phyloP scores from a whole-genome alignment of 1,140 invertebrate species.

The Trichomalopsis sarcophagae region DNA sequence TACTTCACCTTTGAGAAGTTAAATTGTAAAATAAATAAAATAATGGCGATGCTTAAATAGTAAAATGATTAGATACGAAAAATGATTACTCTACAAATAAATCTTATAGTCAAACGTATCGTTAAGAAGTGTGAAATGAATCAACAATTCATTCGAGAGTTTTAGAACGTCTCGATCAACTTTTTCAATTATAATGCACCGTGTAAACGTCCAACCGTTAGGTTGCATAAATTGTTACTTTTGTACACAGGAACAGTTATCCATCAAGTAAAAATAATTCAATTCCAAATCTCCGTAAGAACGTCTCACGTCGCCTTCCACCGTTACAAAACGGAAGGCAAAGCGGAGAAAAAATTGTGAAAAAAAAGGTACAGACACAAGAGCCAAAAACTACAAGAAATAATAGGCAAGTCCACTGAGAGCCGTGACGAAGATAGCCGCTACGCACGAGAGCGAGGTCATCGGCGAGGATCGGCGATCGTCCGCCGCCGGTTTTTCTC shows the following conservation, averaged over 20 bases:
- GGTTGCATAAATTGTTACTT: too few relatives aligned
- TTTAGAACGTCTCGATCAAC: not conserved
- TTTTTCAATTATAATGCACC: too few relatives aligned
- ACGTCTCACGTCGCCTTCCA: not conserved
- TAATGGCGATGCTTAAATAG: not conserved
- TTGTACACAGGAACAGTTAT: too few relatives aligned
- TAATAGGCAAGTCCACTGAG: slow-evolving; percentile 57
- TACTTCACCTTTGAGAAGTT: not conserved
- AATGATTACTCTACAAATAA: not conserved
- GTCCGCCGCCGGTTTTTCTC: not conserved
- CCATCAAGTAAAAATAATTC: not conserved
- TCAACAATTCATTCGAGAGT: not conserved
- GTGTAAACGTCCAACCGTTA: too few relatives aligned
- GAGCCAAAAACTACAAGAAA: slow-evolving; percentile 42
- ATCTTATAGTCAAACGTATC: not conserved
- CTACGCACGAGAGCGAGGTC: slow-evolving; percentile 54
- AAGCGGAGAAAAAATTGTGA: not conserved
- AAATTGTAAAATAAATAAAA: not conserved
- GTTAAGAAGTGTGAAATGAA: not conserved
- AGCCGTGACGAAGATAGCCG: slow-evolving; percentile 58
- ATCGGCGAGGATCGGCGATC: slow-evolving; percentile 27
- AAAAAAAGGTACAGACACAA: not conserved
- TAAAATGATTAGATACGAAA: not conserved
- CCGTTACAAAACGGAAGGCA: not conserved
- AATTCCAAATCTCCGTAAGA: slow-evolving; percentile 13